phyloP scores from a whole-genome alignment of 2,797 vertebrate species.

The Chelon auratus region DNA sequence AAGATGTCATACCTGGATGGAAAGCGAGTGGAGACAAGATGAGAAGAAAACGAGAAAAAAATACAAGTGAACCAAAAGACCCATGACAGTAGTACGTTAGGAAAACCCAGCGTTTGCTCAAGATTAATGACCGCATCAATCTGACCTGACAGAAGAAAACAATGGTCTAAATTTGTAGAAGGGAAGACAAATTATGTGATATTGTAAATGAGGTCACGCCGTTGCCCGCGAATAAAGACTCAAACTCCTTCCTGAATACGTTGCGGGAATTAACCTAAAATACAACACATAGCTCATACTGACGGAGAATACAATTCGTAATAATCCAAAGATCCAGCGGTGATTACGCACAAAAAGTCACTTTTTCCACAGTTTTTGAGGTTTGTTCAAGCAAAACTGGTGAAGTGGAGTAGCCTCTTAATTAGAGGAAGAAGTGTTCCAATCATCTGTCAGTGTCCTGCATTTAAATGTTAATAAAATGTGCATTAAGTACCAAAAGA shows the following conservation, averaged over 20 bases:
- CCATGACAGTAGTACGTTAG: conserved; percentile 27
- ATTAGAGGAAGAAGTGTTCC: too few relatives aligned
- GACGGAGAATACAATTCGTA: too few relatives aligned
- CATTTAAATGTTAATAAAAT: too few relatives aligned
- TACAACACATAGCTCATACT: too few relatives aligned
- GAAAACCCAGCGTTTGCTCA: conserved; percentile 28
- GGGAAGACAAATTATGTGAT: conserved; percentile 3
- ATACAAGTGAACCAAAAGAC: conserved; percentile 2
- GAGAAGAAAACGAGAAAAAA: conserved; percentile 26
- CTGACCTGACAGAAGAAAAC: conserved; percentile 5
- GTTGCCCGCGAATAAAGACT: too few relatives aligned
- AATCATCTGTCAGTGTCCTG: too few relatives aligned
- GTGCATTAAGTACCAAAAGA: too few relatives aligned
- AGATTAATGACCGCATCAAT: conserved; percentile 45
- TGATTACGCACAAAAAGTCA: too few relatives aligned
- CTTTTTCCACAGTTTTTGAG: too few relatives aligned
- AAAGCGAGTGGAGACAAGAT: conserved; percentile 63
- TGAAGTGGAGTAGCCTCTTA: too few relatives aligned
- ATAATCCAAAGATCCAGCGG: not conserved
- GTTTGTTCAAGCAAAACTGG: too few relatives aligned
- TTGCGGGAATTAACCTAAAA: not conserved
- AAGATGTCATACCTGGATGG: conserved; percentile 65
- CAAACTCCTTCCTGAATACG: not conserved
- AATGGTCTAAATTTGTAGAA: conserved; percentile 1
- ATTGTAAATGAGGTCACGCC: not conserved